Conservation (phyloP, 1,140 invertebrate species). For the Magallana angulata region DNA sequence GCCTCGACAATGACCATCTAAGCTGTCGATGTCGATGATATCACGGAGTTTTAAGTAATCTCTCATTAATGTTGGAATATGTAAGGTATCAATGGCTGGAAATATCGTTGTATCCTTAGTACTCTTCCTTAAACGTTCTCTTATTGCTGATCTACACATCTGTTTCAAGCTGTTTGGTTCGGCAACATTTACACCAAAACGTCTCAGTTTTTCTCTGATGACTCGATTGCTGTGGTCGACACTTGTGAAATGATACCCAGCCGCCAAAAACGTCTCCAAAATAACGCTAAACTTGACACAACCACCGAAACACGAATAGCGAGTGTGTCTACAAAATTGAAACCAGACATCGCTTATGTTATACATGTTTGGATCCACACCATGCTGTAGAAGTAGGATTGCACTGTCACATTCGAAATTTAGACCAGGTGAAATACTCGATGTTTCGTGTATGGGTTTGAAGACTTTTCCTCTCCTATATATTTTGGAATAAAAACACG, state of each 20-base stretch:
- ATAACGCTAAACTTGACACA: not conserved
- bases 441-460: not conserved
- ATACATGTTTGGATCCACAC: not conserved
- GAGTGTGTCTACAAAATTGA: not conserved
- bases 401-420: not conserved
- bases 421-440: not conserved
- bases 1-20: too few relatives aligned
- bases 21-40: not conserved
- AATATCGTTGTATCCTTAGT: not conserved
- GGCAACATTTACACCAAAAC: not conserved
- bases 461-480: conserved; percentile 3
- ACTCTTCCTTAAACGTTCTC: not conserved
- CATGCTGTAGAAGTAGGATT: not conserved
- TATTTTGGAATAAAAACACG: too few relatives aligned
- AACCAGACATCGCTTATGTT: not conserved
- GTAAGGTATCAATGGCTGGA: not conserved
- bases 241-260: not conserved
- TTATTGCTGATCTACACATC: not conserved
- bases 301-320: not conserved
- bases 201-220: not conserved
- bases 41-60: not conserved
- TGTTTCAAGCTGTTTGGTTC: not conserved
- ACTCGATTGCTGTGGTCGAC: not conserved
- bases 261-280: not conserved
- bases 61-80: not conserved